Base-by-base conservation (phyloP, 2,797 vertebrate species). In the Acanthurus lineatus region DNA sequence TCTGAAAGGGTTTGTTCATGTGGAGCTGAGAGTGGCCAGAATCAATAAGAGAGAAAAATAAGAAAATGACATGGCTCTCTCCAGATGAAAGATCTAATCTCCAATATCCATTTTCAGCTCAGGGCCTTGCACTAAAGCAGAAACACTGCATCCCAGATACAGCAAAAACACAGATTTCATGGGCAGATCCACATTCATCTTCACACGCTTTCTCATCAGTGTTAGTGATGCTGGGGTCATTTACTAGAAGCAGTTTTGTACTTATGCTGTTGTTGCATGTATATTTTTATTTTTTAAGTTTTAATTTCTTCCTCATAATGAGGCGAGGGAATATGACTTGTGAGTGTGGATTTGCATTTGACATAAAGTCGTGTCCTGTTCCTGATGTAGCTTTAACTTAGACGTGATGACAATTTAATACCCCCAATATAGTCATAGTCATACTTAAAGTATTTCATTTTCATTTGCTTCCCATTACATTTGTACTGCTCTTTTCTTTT, bases 31-130 rank as follows among this genome's bases (percentile, higher is more conserved):
- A 95, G 93, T 86, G 93, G 92, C 92, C 91, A 91, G 93, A 94
- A 96, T 96, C 95, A 94, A 96, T 96, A 95, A 84, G 83, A 84
- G 88, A 93, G 93, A 93, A 95, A 95, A 95, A 95, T 95, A 95
- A 93, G 93, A 95, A 95, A 95, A 95, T 95, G 94, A 95, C 95
- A 95, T 93, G 91, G 88, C 93, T 93, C 92, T 94, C 94, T 95
- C 93, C 92, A 94, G 94, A 94, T 94, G 94, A 95, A 95, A 95
- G 93, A 95, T 95, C 93, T 95, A 94, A 95, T 95, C 95, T 95
- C 92, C 93, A 94, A 95, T 94, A 95, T 95, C 94, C 94, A 95
- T 95, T 95, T 95, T 94, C 94, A 95, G 93, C 92, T 93, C 92
- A 89, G 90, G 90, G 93, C 86, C 88, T 59, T 56, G 68, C 88